Percentiles rank a stretch among this genome's conserved stretches.
Evolutionary conservation across 2,888 invertebrate species (phyloP).

Genomic region (Acheta domesticus): DNA sequence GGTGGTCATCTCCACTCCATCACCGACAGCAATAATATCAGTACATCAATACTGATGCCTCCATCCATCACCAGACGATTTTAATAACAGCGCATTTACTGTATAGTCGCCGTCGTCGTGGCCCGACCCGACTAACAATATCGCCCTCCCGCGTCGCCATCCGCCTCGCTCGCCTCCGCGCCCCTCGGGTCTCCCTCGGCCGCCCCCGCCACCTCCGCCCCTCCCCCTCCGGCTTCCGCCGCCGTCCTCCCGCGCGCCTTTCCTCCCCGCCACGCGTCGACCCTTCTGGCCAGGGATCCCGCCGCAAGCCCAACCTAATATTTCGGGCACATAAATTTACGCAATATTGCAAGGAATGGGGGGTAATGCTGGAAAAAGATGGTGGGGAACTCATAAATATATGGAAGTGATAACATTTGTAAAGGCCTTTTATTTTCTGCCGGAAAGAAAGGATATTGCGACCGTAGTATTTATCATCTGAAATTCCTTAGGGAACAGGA

Average conservation of each 20-base stretch:
- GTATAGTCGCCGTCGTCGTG: constrained; percentile 27
- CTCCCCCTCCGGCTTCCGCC: constrained; percentile 40
- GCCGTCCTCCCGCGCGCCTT: constrained; percentile 33
- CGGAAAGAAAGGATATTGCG: constrained; percentile 44
- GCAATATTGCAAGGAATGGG: constrained; percentile 52
- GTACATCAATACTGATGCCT: constrained; percentile 35
- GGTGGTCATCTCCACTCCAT: constrained; percentile 36
- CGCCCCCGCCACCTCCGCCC: constrained; percentile 37
- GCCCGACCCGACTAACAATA: constrained; percentile 22
- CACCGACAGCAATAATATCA: constrained; percentile 34
- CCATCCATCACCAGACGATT: constrained; percentile 41
- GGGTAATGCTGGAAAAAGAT: constrained; percentile 45
- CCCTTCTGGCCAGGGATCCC: constrained; percentile 19
- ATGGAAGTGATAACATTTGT: constrained; percentile 52
- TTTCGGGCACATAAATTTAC: constrained; percentile 55
- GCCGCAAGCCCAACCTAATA: constrained; percentile 51
- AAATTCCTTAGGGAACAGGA: constrained; percentile 37
- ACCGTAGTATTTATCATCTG: constrained; percentile 49
- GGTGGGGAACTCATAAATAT: constrained; percentile 48
- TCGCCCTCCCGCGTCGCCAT: constrained; percentile 22
- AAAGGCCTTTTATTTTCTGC: constrained; percentile 50
- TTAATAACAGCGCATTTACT: constrained; percentile 38
- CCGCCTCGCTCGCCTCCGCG: constrained; percentile 26
- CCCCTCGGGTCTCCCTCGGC: constrained; percentile 20
- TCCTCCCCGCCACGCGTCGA: constrained; percentile 23